Conservation (phyloP, 2,797 vertebrate species). For the Rhinogobio ventralis region DNA sequence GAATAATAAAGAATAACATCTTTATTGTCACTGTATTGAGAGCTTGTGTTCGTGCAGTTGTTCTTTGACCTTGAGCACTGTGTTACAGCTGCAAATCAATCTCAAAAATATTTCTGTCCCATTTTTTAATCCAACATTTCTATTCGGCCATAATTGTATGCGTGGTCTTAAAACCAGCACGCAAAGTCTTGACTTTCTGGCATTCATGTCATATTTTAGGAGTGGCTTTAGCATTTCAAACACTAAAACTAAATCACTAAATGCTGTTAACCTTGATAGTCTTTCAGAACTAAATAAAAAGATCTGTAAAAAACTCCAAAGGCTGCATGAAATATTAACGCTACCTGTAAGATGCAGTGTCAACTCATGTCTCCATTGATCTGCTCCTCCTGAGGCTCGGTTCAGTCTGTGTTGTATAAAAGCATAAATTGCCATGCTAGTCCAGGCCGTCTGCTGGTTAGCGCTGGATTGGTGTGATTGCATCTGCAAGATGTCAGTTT, state of each 20-base stretch:
- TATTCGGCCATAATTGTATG: neutral
- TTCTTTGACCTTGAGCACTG: neutral
- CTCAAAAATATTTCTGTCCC: neutral
- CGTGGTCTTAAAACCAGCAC: neutral
- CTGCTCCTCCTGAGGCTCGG: neutral
- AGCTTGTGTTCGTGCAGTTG: neutral
- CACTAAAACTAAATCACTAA: conserved; percentile 10
- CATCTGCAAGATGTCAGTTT: neutral
- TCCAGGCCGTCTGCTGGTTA: neutral
- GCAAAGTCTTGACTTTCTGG: conserved; percentile 1
- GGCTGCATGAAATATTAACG: conserved; percentile 9
- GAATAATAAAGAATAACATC: neutral
- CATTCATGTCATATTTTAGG: neutral
- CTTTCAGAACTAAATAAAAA: conserved; percentile 22
- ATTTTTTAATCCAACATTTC: neutral
- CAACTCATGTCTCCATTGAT: neutral
- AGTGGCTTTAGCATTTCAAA: neutral
- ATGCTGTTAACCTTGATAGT: conserved; percentile 18
- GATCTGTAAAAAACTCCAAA: neutral
- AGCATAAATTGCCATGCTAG: neutral
- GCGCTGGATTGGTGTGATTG: neutral
- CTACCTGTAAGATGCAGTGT: neutral
- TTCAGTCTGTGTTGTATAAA: neutral
- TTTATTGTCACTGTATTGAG: neutral
- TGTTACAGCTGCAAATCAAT: conserved; percentile 7